Evolutionary conservation across 2,797 vertebrate genomes (phyloP).

Genomic region (Lepilemur ruficaudatus): DNA sequence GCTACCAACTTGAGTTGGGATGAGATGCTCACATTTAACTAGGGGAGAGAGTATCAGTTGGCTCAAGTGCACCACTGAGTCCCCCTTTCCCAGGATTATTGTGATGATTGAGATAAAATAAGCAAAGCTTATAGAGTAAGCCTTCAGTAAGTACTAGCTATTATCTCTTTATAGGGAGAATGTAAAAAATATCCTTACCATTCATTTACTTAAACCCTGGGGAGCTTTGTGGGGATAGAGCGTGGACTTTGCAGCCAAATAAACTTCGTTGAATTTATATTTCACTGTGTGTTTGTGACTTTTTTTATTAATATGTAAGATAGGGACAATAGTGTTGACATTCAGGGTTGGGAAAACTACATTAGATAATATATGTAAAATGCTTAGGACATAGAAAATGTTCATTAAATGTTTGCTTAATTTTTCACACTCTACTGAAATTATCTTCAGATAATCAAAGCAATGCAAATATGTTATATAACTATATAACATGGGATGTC

Average conservation of each 20-base stretch:
- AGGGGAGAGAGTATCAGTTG: background rate
- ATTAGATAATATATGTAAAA: background rate
- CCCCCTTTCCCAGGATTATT: background rate
- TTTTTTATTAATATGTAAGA: background rate
- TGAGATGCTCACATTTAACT: background rate
- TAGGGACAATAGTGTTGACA: background rate
- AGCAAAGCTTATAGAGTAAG: background rate
- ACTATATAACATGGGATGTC: too few species aligned
- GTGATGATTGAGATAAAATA: background rate
- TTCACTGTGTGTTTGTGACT: background rate
- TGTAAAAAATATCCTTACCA: background rate
- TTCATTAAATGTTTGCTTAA: background rate
- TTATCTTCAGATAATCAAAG: background rate
- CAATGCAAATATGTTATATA: background rate
- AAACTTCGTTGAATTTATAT: background rate
- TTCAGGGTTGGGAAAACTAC: background rate
- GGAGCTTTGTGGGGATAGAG: background rate
- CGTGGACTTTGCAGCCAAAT: background rate
- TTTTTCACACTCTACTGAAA: background rate
- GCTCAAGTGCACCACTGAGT: background rate
- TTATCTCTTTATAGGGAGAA: background rate
- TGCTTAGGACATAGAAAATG: background rate
- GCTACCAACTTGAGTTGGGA: background rate
- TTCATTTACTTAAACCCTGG: background rate
- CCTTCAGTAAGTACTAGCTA: background rate